Base-by-base conservation (phyloP, 2,113 vertebrate species). In the Polyodon spathula region DNA sequence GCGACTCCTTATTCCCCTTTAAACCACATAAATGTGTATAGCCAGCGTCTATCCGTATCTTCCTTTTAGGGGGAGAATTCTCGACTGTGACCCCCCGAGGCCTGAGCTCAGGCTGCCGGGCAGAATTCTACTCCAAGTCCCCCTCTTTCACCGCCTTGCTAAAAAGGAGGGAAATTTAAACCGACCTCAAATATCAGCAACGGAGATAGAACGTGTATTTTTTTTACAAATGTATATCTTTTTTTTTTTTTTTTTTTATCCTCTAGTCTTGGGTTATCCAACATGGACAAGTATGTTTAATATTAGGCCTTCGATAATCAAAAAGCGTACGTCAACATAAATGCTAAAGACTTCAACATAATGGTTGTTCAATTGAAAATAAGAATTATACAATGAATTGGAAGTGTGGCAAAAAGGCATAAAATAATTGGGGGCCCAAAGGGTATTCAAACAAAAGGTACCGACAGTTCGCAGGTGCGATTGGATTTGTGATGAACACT, bases 101-200 rank as follows among this genome's bases (percentile, higher is more conserved):
- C 67, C 65, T 56, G 40, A 14, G 40, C n/a, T 66, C 55, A 37
- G 52, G 38, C 54, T 60, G 38, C 17, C 42, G 43, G 43, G 53
- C 42, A 50, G 16, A 46, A 40, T 4, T 6, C 2, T 8, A 53
- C 42, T 56, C 9, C 27, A 27, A 51, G 7, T 9, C 41, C 55
- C 56, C 43, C 43, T 58, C 48, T 48, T 37, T 53, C 10, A 38
- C 37, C 40, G 58, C 46, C 66, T 15, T 61, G 44, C 6, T 40
- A 68, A 59, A 75, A 79, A 56, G 84, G 86, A 88, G 86, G 86
- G 86, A 88, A 86, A 83, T 88, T 88, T 81, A 81, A 88, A 73
- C 69, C 54, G 60, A 37, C 10, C 66, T 41, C 11, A 54, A 64
- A 63, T 62, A 42, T 16, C 48, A 15, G 58, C 9, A 4, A 16